Evolutionary conservation across 2,797 vertebrate species (phyloP).

Genomic region (Danio aesculapii): DNA sequence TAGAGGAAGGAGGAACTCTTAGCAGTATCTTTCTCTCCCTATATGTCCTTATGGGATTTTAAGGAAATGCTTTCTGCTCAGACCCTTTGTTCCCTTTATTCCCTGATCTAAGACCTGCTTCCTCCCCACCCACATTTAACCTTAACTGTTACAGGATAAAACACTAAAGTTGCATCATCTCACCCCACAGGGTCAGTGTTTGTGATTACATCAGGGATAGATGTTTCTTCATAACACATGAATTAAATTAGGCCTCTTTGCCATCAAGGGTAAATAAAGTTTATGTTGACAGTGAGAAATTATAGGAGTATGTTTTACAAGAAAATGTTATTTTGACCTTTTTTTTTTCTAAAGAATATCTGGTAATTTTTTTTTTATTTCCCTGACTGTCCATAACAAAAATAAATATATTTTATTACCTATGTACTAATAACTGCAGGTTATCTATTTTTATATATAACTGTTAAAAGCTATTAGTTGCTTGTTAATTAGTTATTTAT

Average conservation of each 20-base stretch:
- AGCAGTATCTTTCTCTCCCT: not conserved
- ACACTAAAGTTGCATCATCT: not conserved
- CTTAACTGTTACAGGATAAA: conserved; percentile 17
- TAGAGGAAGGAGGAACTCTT: not conserved
- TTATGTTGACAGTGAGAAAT: too few species aligned
- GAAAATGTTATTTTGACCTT: too few species aligned
- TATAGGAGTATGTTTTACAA: too few species aligned
- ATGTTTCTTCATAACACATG: not conserved
- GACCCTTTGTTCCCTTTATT: conserved; percentile 27
- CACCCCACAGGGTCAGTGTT: not conserved
- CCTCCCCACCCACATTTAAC: conserved; percentile 29
- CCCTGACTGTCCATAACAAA: too few species aligned
- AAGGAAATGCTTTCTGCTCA: conserved; percentile 29
- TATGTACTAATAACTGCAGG: too few species aligned
- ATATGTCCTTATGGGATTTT: not conserved
- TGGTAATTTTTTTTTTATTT: too few species aligned
- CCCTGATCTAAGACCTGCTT: conserved; percentile 18
- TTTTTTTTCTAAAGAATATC: too few species aligned
- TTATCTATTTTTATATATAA: too few species aligned
- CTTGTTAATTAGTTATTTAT: too few species aligned
- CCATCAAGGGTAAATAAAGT: not conserved
- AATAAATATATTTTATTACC: too few species aligned
- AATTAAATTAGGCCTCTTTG: not conserved
- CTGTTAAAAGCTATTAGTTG: too few species aligned
- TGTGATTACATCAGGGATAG: too few species aligned